phyloP scores from a whole-genome alignment of 2,797 vertebrate species.

The Bovichtus variegatus region DNA sequence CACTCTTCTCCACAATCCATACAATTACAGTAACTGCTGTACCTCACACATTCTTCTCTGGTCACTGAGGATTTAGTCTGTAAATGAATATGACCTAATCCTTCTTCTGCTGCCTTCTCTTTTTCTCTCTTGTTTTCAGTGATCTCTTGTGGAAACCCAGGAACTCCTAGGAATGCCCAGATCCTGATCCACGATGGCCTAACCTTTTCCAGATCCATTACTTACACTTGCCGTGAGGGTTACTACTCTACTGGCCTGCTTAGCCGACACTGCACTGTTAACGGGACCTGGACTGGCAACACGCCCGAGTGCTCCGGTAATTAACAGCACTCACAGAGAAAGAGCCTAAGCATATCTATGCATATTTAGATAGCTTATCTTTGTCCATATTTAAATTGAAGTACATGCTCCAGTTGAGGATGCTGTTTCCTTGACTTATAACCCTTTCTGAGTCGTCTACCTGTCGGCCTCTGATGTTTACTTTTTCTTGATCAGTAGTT shows the following conservation, averaged over 20 bases:
- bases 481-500: constrained; percentile 5
- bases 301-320: constrained; percentile 95
- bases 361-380: not conserved
- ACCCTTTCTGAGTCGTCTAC: not conserved
- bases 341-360: not conserved
- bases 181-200: constrained; percentile 94
- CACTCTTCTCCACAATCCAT: not conserved
- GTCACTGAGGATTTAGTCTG: not conserved
- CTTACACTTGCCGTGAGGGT: constrained; percentile 94
- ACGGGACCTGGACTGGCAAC: constrained; percentile 96
- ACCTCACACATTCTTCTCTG: not conserved
- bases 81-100: constrained; percentile 8
- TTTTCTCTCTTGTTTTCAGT: constrained; percentile 80
- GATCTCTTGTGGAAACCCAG: constrained; percentile 96
- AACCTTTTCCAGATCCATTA: constrained; percentile 94
- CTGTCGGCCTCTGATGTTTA: not conserved
- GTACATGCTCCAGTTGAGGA: not conserved
- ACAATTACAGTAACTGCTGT: not conserved
- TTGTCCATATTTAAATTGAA: not conserved
- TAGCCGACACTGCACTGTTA: constrained; percentile 97
- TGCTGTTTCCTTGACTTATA: not conserved
- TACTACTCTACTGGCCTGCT: constrained; percentile 95
- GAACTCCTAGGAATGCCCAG: constrained; percentile 92
- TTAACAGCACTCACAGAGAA: constrained; percentile 4
- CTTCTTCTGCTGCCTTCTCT: not conserved